phyloP scores from a whole-genome alignment of 2,797 vertebrate species.

The Chelonia mydas region DNA sequence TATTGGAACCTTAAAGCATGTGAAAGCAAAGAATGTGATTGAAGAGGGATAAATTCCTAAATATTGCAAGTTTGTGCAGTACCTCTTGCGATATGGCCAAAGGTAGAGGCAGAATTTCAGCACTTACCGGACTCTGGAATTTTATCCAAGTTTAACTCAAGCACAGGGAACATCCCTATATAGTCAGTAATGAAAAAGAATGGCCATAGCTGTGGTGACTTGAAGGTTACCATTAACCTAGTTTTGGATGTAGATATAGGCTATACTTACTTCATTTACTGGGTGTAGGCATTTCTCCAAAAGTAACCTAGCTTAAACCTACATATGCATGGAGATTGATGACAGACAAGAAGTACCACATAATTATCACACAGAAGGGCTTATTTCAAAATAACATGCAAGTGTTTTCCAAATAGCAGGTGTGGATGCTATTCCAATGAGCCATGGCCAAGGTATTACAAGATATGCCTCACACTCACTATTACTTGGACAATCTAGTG shows the following conservation, averaged over 20 bases:
- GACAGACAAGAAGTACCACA: not conserved
- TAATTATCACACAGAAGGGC: not conserved
- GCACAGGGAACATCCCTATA: not conserved
- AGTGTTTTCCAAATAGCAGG: too few species aligned
- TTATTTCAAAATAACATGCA: too few species aligned
- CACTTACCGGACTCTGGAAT: not conserved
- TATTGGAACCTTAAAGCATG: not conserved
- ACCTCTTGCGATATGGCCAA: not conserved
- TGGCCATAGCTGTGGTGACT: not conserved
- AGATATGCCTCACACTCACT: not conserved
- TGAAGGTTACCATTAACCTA: not conserved
- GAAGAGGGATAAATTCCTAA: not conserved
- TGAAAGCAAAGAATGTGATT: rapidly evolving
- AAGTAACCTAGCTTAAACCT: not conserved
- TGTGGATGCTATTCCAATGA: too few species aligned
- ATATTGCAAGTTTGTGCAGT: not conserved
- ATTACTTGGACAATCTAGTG: not conserved
- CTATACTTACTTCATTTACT: not conserved
- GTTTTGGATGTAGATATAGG: not conserved
- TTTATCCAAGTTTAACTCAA: not conserved
- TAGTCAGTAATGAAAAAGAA: not conserved
- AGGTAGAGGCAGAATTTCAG: not conserved
- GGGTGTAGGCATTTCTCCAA: not conserved
- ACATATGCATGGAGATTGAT: not conserved
- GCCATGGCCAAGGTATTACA: not conserved